A percentile compares a stretch with the other conserved stretches of the same genome.
Evolutionary conservation across 2,113 vertebrate species (phyloP).

Genomic region (Carassius gibelio): DNA sequence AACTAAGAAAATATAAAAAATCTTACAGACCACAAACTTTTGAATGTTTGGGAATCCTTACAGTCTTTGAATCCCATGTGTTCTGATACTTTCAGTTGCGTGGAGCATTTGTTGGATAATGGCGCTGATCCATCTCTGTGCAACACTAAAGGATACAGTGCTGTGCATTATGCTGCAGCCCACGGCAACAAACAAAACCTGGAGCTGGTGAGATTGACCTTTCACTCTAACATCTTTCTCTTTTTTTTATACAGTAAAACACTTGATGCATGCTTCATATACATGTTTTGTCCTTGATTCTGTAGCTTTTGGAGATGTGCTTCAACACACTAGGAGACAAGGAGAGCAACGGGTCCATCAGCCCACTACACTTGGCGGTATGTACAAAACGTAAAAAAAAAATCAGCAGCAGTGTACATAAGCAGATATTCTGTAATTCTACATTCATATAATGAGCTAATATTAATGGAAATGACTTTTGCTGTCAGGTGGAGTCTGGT

Average conservation of each 20-base stretch:
- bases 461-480: background rate
- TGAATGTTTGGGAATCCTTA: background rate
- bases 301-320: slow-evolving; percentile 94
- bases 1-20: no score
- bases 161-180: slow-evolving; percentile 94
- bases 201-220: slow-evolving; percentile 82
- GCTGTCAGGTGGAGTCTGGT: slow-evolving; percentile 42
- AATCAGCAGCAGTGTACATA: background rate
- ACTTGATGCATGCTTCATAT: background rate
- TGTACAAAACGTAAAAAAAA: slow-evolving; percentile 64
- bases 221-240: background rate
- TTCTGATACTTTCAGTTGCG: slow-evolving; percentile 76
- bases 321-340: slow-evolving; percentile 94
- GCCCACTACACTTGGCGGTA: slow-evolving; percentile 94
- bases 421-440: no score
- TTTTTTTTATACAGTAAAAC: background rate
- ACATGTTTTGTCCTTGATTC: background rate
- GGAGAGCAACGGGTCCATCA: slow-evolving; percentile 91
- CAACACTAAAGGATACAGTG: slow-evolving; percentile 92
- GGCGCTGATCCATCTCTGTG: slow-evolving; percentile 91
- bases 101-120: slow-evolving; percentile 93
- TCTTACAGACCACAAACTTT: background rate
- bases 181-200: slow-evolving; percentile 95
- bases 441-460: no score
- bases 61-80: no score